Evolutionary conservation across 2,797 vertebrate genomes (phyloP).

Genomic region (Sebastes trivittatus): DNA sequence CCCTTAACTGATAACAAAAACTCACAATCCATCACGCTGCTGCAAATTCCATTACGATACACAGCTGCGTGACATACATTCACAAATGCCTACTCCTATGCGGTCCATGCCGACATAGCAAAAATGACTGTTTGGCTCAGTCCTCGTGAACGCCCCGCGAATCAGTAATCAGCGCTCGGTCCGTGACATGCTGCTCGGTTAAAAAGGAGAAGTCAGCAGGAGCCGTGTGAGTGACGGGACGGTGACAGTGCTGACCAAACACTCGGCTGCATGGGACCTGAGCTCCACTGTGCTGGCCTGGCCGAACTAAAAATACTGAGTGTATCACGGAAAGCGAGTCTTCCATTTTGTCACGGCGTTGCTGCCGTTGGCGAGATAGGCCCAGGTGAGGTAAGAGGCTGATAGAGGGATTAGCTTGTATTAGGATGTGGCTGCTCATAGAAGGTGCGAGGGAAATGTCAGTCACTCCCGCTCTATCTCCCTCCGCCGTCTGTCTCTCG

Average conservation of each 20-base stretch:
- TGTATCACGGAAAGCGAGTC: conserved; percentile 27
- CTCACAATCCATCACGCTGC: not conserved
- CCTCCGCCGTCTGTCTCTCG: conserved; percentile 33
- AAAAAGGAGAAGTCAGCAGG: conserved; percentile 48
- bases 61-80: conserved; percentile 15
- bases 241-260: conserved; percentile 36
- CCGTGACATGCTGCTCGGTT: conserved; percentile 23
- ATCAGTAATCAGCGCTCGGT: conserved; percentile 38
- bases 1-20: not conserved
- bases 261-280: conserved; percentile 6
- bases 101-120: not conserved
- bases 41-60: not conserved
- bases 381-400: conserved; percentile 65
- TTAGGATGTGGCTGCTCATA: conserved; percentile 58
- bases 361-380: conserved; percentile 27
- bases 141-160: conserved; percentile 1
- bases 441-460: conserved; percentile 34
- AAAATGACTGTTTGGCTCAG: conserved; percentile 8
- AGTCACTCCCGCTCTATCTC: conserved; percentile 41
- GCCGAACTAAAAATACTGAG: conserved; percentile 15
- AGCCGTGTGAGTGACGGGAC: conserved; percentile 35
- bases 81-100: not conserved
- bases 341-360: conserved; percentile 55
- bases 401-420: conserved; percentile 66
- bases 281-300: not conserved